Evolutionary conservation across 2,113 vertebrate genomes (phyloP).

Genomic region (Gnathonemus longibarbis): DNA sequence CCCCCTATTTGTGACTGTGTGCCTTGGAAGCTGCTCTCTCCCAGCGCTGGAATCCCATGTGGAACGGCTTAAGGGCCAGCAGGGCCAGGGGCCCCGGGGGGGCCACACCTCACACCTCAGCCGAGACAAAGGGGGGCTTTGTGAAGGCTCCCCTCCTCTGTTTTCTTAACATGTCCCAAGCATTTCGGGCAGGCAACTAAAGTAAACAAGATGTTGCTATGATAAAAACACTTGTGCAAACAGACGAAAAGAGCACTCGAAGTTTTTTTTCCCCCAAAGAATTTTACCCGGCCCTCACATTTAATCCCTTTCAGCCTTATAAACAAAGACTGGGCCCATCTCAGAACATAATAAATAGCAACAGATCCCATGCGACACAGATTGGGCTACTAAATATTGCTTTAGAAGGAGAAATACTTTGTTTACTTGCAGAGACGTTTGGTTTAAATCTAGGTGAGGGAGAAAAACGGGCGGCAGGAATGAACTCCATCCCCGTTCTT

Average conservation of each 20-base stretch:
- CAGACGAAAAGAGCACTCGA: slow-evolving; percentile 81
- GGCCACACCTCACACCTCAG: slow-evolving; percentile 99
- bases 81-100: slow-evolving; percentile 58
- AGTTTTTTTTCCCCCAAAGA: slow-evolving; percentile 42
- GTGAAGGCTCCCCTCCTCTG: slow-evolving; percentile 87
- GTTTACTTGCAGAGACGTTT: slow-evolving; percentile 4
- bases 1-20: slow-evolving; percentile 55
- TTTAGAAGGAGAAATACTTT: slow-evolving; percentile 11
- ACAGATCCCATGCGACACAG: slow-evolving; percentile 52
- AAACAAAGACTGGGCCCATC: slow-evolving; percentile 64
- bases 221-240: slow-evolving; percentile 99
- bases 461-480: background rate
- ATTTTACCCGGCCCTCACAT: slow-evolving; percentile 46
- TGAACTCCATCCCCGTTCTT: background rate
- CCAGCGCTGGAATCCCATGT: slow-evolving; percentile 84
- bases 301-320: slow-evolving; percentile 60
- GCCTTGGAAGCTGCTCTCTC: slow-evolving; percentile 71
- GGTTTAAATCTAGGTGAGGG: slow-evolving; percentile 13
- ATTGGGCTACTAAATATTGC: slow-evolving; percentile 23
- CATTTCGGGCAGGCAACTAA: slow-evolving; percentile 98
- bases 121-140: slow-evolving; percentile 95
- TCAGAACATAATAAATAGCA: slow-evolving; percentile 57
- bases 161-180: slow-evolving; percentile 99
- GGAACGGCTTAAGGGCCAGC: slow-evolving; percentile 89
- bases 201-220: slow-evolving; percentile 99